phyloP scores from a whole-genome alignment of 2,797 vertebrate genomes.

The Typhlichthys eigenmanni region DNA sequence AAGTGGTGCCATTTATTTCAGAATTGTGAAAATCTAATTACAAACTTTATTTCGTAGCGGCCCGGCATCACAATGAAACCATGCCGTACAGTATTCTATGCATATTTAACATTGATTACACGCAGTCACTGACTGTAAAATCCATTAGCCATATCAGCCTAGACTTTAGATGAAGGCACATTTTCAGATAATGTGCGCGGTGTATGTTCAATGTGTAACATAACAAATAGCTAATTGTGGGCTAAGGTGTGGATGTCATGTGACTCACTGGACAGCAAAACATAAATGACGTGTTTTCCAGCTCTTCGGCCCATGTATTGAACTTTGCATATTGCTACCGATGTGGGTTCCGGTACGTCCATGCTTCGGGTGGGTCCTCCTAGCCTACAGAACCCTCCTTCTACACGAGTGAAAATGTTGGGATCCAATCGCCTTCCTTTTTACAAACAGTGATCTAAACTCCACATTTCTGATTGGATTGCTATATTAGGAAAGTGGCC shows the following conservation, averaged over 20 bases:
- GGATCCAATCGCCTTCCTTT: slow-evolving; percentile 76
- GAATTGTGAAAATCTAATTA: background rate
- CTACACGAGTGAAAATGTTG: slow-evolving; percentile 30
- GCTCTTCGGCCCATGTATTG: background rate
- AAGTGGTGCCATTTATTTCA: background rate
- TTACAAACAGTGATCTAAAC: slow-evolving; percentile 80
- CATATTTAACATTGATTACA: background rate
- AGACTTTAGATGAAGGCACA: too few species aligned
- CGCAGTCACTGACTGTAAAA: background rate
- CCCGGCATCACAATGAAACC: background rate
- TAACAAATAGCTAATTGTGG: too few species aligned
- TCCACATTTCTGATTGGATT: slow-evolving; percentile 82
- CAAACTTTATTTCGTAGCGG: background rate
- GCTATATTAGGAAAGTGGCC: slow-evolving; percentile 94
- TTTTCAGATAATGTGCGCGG: too few species aligned
- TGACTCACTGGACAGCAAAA: too few species aligned
- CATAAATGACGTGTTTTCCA: too few species aligned
- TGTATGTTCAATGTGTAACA: too few species aligned
- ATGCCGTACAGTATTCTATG: background rate
- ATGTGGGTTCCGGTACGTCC: slow-evolving; percentile 9
- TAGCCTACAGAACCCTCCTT: slow-evolving; percentile 60
- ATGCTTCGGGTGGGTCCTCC: slow-evolving; percentile 57
- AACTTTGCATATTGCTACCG: slow-evolving; percentile 19
- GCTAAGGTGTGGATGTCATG: too few species aligned
- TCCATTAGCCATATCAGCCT: background rate